Base-by-base conservation (phyloP, 1,140 invertebrate species). In the Bombus sylvicola region DNA sequence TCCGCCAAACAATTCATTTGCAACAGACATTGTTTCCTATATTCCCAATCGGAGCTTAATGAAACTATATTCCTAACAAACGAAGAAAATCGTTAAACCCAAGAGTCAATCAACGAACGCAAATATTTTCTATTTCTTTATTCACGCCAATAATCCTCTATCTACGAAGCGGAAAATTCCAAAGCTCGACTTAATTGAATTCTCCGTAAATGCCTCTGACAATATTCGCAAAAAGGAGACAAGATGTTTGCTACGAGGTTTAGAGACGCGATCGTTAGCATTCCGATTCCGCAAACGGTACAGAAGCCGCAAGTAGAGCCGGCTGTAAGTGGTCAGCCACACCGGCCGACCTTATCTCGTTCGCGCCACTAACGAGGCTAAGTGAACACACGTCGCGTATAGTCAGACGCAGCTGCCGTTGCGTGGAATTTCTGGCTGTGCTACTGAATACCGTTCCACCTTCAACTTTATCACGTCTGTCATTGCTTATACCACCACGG, bases 251-350 rank as follows among this genome's bases (percentile, higher is more conserved):
- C 13, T 2, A 10, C 8, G 13, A 37, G 13, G 5, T 28, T 9
- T 0, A 3, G 31, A 76, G 47, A 37, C 12, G 22, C 22, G 43
- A 77, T 41, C 75, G 71, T 73, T 73, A 43, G 41, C 12, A 43
- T 43, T 73, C 28, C n/a, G 31, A 25, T 41, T 18, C n/a, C 25
- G 25, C 15, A 31, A 31, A 28, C 28, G 25, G 13, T 64, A 59
- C 62, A 77, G 72, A 37, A 78, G 22, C 73, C 43, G 59, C 28
- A 66, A 90, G 89, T 90, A 66, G 89, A 69, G 72, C 28, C 53
- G 77, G 43, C 80, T 71, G 89, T 81, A 90, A 91, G 80, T 90
- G 89, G 89, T 90, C 89, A 84, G 84, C 87, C 89, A 34, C 53
- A 64, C 59, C 47, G 80, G 71, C 81, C 66, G 83, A 73, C 79